Evolutionary conservation across 2,888 invertebrate genomes (phyloP), one percentile per base, ranked within the genome.

Genomic region (Lithophane leautieri): DNA sequence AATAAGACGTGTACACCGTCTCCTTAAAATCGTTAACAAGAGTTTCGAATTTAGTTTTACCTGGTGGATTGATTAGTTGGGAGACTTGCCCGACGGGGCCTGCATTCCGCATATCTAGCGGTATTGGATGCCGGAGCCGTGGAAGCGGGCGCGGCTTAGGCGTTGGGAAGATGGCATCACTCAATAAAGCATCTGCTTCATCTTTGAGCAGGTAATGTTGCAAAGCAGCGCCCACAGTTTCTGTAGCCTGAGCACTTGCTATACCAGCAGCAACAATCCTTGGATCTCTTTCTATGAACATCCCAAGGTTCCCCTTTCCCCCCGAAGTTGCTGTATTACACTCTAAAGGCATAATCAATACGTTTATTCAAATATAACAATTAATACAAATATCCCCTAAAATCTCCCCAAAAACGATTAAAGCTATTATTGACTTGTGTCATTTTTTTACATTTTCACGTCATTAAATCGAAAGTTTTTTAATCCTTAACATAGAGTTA

Each of bases 251-350:
- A 52, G 92, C 91, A 44, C 93, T 91, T 0, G 95, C 93, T 61
- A 95, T 50, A 0, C 96, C 96, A 2, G 95, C 96, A 4, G 96
- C 94, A 81, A 95, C 95, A 62, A 96, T 87, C 28, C 89, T 92
- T n/a, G 91, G 90, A 76, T 93, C 90, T 78, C 95, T 92, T 75
- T 96, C 95, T 73, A 92, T 92, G 70, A 94, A 95, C 92, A 90
- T 94, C 0, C 94, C 95, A 22, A 81, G 54, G 75, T 96, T 95
- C 6, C 96, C 96, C 78, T 96, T 96, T 0, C 96, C 96, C 40
- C 95, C 95, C 0, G 92, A 90, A 16, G 94, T 94, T 28, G 89
- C 90, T 78, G 87, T 90, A 75, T 92, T 90, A 79, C 94, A 95
- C 81, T 93, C 92, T 65, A 92, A 89, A 62, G 94, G 93, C 95